These are phyloP conservation scores for Tetranychus piercei DNA, from an alignment of 2,888 invertebrate genomes.

Conservation along the genomic window DNA sequence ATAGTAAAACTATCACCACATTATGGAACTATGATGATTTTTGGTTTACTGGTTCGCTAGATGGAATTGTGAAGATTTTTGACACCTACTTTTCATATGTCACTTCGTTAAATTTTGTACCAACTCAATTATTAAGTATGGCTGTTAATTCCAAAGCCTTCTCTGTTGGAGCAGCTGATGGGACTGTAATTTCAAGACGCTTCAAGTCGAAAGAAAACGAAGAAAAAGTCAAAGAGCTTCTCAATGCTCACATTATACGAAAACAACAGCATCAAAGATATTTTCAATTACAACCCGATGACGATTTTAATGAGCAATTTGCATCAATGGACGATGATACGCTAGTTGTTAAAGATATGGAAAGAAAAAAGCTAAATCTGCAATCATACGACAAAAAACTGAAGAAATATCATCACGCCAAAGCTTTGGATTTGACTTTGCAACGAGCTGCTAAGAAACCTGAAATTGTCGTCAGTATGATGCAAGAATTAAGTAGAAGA, in stretches of 20 bases:
- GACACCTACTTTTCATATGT: constrained; percentile 17
- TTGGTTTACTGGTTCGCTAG: constrained; percentile 71
- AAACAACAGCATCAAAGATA: not conserved
- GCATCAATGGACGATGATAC: constrained; percentile 6
- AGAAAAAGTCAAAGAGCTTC: not conserved
- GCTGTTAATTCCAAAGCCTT: constrained; percentile 31
- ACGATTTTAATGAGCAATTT: not conserved
- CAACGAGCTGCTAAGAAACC: constrained; percentile 36
- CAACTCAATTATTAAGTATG: constrained; percentile 65
- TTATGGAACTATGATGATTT: constrained; percentile 38
- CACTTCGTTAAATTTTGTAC: constrained; percentile 15
- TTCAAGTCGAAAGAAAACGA: constrained; percentile 9
- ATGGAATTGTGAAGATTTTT: constrained; percentile 39
- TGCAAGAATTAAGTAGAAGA: constrained; percentile 68
- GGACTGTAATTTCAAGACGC: constrained; percentile 15
- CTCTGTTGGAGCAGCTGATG: constrained; percentile 19
- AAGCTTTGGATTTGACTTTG: constrained; percentile 12
- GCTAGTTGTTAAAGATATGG: not conserved
- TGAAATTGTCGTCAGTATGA: constrained; percentile 54
- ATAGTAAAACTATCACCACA: constrained; percentile 86
- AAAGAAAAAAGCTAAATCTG: not conserved
- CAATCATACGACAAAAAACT: constrained; percentile 14
- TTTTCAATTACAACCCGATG: constrained; percentile 5
- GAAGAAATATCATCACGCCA: constrained; percentile 17
- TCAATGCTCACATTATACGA: not conserved